Conservation (phyloP, 2,797 vertebrate genomes). For the Emys orbicularis region DNA sequence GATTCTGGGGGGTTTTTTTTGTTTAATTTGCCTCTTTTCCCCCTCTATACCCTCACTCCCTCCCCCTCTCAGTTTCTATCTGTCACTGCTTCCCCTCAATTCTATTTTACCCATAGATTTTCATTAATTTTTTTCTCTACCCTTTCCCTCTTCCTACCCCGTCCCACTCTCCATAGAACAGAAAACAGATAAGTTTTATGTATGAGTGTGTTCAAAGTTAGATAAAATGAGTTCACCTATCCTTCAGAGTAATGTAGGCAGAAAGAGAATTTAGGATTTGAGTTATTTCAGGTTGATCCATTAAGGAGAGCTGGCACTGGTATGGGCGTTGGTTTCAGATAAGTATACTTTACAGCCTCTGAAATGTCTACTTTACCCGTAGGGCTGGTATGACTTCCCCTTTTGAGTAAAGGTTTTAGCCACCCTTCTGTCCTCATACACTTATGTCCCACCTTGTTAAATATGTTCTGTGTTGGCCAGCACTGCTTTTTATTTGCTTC, state of each 20-base stretch:
- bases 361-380: background rate
- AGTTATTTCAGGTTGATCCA: background rate
- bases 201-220: background rate
- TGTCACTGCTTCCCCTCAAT: background rate
- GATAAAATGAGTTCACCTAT: background rate
- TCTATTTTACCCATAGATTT: background rate
- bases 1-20: background rate
- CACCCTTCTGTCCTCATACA: background rate
- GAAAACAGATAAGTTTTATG: no score
- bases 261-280: background rate
- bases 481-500: background rate
- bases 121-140: background rate
- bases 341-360: background rate
- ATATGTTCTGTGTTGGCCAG: background rate
- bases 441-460: background rate
- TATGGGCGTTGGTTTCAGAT: background rate
- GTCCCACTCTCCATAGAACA: background rate
- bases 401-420: background rate
- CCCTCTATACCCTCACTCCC: background rate
- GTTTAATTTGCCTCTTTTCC: background rate
- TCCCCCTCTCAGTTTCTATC: background rate
- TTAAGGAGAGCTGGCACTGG: background rate
- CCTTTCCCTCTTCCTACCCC: background rate
- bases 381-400: background rate
- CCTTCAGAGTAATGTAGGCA: background rate